phyloP scores from a whole-genome alignment of 2,797 vertebrate species.

The Leontopithecus rosalia region DNA sequence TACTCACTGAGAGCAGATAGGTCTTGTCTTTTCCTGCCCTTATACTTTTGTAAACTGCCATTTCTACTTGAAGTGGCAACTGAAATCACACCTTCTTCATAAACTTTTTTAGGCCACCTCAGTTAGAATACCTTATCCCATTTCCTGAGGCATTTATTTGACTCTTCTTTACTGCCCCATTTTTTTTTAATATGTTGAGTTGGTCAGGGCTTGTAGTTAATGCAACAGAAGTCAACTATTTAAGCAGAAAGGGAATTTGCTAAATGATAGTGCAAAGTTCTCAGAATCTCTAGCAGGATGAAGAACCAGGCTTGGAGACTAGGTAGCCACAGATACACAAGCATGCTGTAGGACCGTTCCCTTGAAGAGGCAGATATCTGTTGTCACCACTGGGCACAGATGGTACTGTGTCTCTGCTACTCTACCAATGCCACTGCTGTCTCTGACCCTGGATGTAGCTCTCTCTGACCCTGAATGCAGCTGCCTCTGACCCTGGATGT shows the following conservation, averaged over 20 bases:
- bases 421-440: not conserved
- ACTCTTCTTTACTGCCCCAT: not conserved
- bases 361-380: not conserved
- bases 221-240: not conserved
- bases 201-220: not conserved
- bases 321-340: not conserved
- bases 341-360: not conserved
- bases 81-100: not conserved
- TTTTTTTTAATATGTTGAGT: not conserved
- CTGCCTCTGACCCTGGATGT: rapidly evolving
- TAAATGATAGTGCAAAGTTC: not conserved
- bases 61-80: not conserved
- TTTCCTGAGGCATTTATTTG: not conserved
- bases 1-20: not conserved
- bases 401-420: not conserved
- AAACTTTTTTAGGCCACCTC: not conserved
- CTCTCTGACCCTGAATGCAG: rapidly evolving
- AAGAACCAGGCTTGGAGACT: not conserved
- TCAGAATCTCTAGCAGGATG: not conserved
- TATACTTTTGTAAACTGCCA: not conserved
- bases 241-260: not conserved
- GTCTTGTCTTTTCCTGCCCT: not conserved
- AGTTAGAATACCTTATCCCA: not conserved
- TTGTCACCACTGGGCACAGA: not conserved
- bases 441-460: not conserved